Evolutionary conservation across 1,140 invertebrate genomes (phyloP).

Genomic region (Drosophila persimilis): DNA sequence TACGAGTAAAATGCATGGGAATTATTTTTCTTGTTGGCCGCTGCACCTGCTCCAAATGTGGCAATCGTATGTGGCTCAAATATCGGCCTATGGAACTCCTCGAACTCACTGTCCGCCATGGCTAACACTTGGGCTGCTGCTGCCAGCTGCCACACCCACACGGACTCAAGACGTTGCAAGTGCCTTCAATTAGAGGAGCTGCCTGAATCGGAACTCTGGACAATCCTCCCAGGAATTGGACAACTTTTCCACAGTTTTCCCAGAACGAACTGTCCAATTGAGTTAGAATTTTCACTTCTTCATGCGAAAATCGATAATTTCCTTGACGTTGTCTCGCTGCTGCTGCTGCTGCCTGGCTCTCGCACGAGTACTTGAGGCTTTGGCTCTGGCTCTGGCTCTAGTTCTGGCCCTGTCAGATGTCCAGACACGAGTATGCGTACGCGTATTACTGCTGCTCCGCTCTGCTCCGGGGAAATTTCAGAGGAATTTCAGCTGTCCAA

Average conservation of each 20-base stretch:
- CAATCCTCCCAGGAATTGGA: background rate
- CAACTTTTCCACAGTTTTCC: background rate
- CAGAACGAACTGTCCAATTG: background rate
- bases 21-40: constrained; percentile 67
- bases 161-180: background rate
- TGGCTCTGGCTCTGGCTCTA: constrained; percentile 8
- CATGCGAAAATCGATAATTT: constrained; percentile 80
- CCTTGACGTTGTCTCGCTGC: constrained; percentile 51
- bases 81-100: constrained; percentile 92
- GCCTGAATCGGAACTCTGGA: too few species aligned
- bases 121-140: constrained; percentile 13
- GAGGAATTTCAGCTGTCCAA: constrained; percentile 49
- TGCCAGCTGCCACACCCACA: constrained; percentile 59
- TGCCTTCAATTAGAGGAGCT: background rate
- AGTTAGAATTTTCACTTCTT: constrained; percentile 60
- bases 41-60: constrained; percentile 88
- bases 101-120: constrained; percentile 96
- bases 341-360: background rate
- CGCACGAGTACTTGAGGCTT: constrained; percentile 2
- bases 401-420: constrained; percentile 51
- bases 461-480: constrained; percentile 6
- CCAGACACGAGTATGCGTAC: constrained; percentile 44
- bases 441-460: too few species aligned
- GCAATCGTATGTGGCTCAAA: constrained; percentile 88
- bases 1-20: constrained; percentile 89